Base-by-base conservation (phyloP, 2,888 invertebrate genomes). In the Kryphioiulus occultus region DNA sequence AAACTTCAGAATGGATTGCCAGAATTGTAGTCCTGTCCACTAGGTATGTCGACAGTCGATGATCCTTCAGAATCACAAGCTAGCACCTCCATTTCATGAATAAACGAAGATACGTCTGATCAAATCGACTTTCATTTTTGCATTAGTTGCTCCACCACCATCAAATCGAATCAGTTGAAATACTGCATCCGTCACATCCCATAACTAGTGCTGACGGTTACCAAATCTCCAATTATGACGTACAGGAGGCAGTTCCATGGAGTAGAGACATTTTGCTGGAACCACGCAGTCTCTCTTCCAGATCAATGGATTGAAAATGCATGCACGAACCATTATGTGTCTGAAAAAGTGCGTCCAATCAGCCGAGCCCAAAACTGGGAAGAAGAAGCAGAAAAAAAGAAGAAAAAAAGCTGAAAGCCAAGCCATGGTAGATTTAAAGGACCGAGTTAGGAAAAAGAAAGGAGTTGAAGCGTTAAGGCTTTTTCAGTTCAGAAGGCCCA, bases 381-480 rank as follows among this genome's bases (percentile, higher is more conserved):
- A 59, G 17, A 59, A 59, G n/a, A 59, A 59, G n/a, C 19, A 59
- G 2, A 0, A n/a, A 19, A n/a, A 59, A 68, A 9, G 39, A 39
- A 39, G 39, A 39, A 39, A 9, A 39, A 39, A 9, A 39, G 39
- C 5, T 39, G 26, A 68, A 68, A 68, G 26, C 68, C 68, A 26
- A 68, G 68, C 68, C 10, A 15, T 26, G 68, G 26, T 12, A 26
- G 26, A 68, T 68, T 26, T 68, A 26, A 26, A 68, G 68, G 26
- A 68, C 68, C 68, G 26, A 26, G 68, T 68, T 68, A 68, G 68
- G 68, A 68, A 68, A 68, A 68, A 26, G n/a, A 68, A 68, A n/a
- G 68, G 68, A 68, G 68, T 68, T 68, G 68, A 68, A 68, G 68
- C 68, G 68, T 68, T 68, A 68, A 68, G 68, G 68, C 68, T 68